Conservation (phyloP, 2,113 vertebrate species). For the Holacanthus passer region DNA sequence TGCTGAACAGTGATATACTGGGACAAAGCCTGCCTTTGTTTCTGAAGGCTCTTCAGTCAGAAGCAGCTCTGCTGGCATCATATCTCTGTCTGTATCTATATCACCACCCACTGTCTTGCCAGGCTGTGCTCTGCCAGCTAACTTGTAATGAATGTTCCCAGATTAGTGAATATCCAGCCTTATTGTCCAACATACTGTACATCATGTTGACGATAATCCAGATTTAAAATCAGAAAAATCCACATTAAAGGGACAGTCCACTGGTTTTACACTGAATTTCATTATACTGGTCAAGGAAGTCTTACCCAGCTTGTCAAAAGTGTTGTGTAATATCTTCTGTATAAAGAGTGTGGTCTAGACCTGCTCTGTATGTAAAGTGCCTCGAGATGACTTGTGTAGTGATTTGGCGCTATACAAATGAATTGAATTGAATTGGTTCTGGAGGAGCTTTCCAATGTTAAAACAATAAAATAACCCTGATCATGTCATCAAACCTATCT, state of each 20-base stretch:
- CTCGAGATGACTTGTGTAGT: too few species aligned
- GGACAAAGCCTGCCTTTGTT: constrained; percentile 9
- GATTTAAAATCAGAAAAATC: constrained; percentile 10
- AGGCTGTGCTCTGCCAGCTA: constrained; percentile 59
- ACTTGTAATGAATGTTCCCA: constrained; percentile 52
- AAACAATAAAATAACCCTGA: too few species aligned
- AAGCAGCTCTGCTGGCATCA: constrained; percentile 40
- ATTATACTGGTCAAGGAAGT: not conserved
- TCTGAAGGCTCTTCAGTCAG: constrained; percentile 1
- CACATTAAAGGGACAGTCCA: not conserved
- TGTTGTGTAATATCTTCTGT: too few species aligned
- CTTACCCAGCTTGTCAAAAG: too few species aligned
- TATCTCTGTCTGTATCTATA: constrained; percentile 17
- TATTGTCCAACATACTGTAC: constrained; percentile 45
- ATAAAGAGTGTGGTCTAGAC: too few species aligned
- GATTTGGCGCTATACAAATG: too few species aligned
- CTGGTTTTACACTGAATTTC: not conserved
- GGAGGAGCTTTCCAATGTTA: too few species aligned
- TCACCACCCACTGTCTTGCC: constrained; percentile 15
- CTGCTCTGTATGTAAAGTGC: too few species aligned
- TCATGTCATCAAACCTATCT: too few species aligned
- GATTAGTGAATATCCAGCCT: constrained; percentile 59
- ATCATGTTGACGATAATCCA: constrained; percentile 36
- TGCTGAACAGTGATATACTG: not conserved
- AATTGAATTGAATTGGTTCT: too few species aligned